Evolutionary conservation across 2,797 vertebrate species (phyloP).

Genomic region (Heterohyrax brucei): DNA sequence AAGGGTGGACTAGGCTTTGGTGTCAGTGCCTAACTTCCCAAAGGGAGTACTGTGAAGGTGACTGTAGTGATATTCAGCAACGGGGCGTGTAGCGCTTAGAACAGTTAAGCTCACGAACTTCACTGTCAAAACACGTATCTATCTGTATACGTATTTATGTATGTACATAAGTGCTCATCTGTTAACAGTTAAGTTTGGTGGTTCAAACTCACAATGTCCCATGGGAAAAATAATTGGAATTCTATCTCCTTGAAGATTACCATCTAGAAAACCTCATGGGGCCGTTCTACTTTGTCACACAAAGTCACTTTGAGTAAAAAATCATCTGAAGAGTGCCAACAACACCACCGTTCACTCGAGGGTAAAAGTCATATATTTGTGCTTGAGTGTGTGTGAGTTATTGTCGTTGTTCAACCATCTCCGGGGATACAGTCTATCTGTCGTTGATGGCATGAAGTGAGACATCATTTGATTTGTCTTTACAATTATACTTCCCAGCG

Average conservation of each 20-base stretch:
- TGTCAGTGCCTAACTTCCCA: too few species aligned
- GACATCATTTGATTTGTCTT: constrained; percentile 26
- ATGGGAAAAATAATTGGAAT: not conserved
- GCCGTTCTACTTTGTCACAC: not conserved
- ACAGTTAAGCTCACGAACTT: too few species aligned
- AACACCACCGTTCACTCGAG: not conserved
- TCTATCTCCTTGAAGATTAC: not conserved
- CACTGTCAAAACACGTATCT: not conserved
- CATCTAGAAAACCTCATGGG: not conserved
- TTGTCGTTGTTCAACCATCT: not conserved
- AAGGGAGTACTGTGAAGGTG: too few species aligned
- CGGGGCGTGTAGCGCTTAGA: too few species aligned
- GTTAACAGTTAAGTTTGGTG: not conserved
- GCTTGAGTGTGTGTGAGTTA: not conserved
- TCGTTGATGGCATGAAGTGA: not conserved
- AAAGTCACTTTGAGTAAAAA: not conserved
- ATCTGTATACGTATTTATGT: not conserved
- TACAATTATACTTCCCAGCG: not conserved
- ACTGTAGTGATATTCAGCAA: too few species aligned
- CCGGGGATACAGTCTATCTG: not conserved
- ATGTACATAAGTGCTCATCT: not conserved
- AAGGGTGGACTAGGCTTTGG: too few species aligned
- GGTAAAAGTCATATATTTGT: not conserved
- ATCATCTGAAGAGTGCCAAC: not conserved
- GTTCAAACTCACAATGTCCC: not conserved